Conservation (phyloP, 2,113 vertebrate species). For the Pelobates fuscus region DNA sequence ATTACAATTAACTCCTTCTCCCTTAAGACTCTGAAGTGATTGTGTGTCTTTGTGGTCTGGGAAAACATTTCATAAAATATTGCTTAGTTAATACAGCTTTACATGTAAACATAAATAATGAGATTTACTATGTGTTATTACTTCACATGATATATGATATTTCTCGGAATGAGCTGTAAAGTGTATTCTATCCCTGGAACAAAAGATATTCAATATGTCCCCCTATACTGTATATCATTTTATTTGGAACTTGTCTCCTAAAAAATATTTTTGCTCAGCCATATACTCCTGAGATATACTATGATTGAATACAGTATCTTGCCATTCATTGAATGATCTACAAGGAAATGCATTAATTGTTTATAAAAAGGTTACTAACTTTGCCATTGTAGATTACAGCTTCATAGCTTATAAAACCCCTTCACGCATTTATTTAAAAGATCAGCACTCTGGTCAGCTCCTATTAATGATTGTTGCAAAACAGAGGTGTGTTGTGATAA, state of each 20-base stretch:
- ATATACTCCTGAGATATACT: not conserved
- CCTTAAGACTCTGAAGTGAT: not conserved
- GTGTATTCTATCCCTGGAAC: not conserved
- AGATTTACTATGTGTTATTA: not conserved
- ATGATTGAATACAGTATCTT: too few relatives aligned
- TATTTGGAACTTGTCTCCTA: not conserved
- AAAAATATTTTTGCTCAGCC: not conserved
- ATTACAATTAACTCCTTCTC: not conserved
- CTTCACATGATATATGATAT: not conserved
- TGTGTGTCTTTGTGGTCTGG: not conserved
- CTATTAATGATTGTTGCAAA: slow-evolving; percentile 1
- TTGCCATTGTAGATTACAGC: too few relatives aligned
- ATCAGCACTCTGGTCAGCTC: slow-evolving; percentile 14
- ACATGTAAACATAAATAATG: not conserved
- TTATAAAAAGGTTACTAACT: too few relatives aligned
- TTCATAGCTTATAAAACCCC: not conserved
- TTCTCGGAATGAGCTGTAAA: not conserved
- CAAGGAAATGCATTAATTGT: too few relatives aligned
- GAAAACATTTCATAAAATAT: not conserved
- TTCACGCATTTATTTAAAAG: not conserved
- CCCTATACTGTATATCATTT: not conserved
- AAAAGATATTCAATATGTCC: not conserved
- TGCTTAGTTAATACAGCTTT: not conserved
- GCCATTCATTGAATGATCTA: too few relatives aligned
- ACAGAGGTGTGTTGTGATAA: not conserved